These are phyloP conservation scores for Apodemia mormo DNA, from an alignment of 2,888 invertebrate species.

Conservation along the genomic window DNA sequence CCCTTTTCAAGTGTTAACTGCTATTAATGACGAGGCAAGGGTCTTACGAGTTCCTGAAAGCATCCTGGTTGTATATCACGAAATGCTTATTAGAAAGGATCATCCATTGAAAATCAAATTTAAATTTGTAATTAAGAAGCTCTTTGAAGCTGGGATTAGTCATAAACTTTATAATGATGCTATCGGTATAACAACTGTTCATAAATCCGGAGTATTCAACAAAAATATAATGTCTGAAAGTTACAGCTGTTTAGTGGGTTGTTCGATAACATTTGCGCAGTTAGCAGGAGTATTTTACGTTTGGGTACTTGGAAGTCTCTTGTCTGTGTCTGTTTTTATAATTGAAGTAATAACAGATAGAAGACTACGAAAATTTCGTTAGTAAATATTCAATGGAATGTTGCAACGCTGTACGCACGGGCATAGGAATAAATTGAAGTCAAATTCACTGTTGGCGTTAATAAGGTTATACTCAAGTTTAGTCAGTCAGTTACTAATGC, in stretches of 20 bases:
- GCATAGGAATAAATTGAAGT: too few relatives aligned
- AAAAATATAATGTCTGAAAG: constrained; percentile 53
- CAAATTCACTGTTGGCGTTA: too few relatives aligned
- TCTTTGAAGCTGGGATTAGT: constrained; percentile 65
- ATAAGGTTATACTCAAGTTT: too few relatives aligned
- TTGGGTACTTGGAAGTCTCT: constrained; percentile 53
- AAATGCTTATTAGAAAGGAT: constrained; percentile 58
- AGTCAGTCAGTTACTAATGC: too few relatives aligned
- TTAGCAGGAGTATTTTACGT: constrained; percentile 55
- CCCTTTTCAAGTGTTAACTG: constrained; percentile 51
- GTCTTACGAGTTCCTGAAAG: constrained; percentile 51
- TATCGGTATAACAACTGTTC: constrained; percentile 52
- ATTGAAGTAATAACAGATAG: constrained; percentile 42
- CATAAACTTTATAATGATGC: constrained; percentile 52
- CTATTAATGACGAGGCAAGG: constrained; percentile 57
- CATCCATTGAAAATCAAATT: constrained; percentile 46
- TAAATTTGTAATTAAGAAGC: constrained; percentile 43
- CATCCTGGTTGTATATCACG: constrained; percentile 56
- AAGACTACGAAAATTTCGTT: not conserved
- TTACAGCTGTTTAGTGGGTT: constrained; percentile 60
- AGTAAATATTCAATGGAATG: not conserved
- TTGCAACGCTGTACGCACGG: too few relatives aligned
- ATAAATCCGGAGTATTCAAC: constrained; percentile 48
- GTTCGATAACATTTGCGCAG: constrained; percentile 54
- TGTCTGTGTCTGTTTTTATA: constrained; percentile 51